Percentiles rank a stretch among this genome's conserved stretches.
These are phyloP conservation scores for Ophion ellenae DNA, from an alignment of 2,888 invertebrate genomes.

Conservation along the genomic window DNA sequence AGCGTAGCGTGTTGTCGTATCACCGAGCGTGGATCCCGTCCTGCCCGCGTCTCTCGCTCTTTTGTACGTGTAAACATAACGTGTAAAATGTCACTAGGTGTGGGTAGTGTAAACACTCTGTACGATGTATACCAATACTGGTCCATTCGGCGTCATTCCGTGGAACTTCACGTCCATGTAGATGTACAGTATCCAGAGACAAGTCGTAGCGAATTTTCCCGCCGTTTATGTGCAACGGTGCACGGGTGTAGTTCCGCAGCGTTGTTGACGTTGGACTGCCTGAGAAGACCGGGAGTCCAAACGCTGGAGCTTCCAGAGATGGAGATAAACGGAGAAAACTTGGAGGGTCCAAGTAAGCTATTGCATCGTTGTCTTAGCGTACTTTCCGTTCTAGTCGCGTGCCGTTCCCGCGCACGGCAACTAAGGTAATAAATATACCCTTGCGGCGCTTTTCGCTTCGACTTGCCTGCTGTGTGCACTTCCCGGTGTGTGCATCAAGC, in stretches of 20 bases:
- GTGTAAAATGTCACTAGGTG: slow-evolving; percentile 24
- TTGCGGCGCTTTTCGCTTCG: slow-evolving; percentile 22
- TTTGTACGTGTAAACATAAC: neutral
- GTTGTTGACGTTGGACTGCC: slow-evolving; percentile 17
- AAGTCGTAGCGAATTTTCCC: slow-evolving; percentile 33
- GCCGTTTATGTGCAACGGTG: slow-evolving; percentile 18
- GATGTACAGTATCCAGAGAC: slow-evolving; percentile 35
- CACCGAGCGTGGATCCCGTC: slow-evolving; percentile 21
- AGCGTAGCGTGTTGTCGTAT: slow-evolving; percentile 39
- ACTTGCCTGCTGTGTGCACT: neutral
- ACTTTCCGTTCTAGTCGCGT: slow-evolving; percentile 35
- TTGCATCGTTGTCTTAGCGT: slow-evolving; percentile 15
- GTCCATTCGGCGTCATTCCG: neutral
- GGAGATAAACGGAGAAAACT: slow-evolving; percentile 42
- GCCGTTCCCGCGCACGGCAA: slow-evolving; percentile 56
- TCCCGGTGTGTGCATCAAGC: slow-evolving; percentile 37
- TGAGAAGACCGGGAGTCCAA: slow-evolving; percentile 42
- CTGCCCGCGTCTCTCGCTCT: neutral
- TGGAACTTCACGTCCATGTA: neutral
- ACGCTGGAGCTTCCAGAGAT: slow-evolving; percentile 17
- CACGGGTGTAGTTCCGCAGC: neutral
- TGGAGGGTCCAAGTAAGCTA: slow-evolving; percentile 34
- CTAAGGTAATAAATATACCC: slow-evolving; percentile 69
- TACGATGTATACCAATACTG: slow-evolving; percentile 1
- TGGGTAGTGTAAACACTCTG: slow-evolving; percentile 31